Base-by-base conservation (phyloP, 2,888 invertebrate genomes). In the Frankliniella fusca region DNA sequence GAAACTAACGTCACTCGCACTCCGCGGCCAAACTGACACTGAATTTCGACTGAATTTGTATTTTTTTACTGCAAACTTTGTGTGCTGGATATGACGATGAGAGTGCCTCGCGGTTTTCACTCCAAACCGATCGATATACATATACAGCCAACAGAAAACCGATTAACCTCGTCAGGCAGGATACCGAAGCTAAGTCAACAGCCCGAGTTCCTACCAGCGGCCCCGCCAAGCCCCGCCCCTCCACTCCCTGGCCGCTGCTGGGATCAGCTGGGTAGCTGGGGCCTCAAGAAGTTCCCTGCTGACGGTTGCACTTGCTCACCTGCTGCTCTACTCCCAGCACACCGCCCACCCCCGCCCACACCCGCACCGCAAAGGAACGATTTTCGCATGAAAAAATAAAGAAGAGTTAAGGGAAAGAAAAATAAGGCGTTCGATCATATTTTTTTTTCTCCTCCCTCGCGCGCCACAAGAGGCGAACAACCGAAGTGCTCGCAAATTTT, bases 381-480 rank as follows among this genome's bases (percentile, higher is more conserved):
- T 38, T 38, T 38, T 38, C 38, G 38, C 38, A 38, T 38, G 38
- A 38, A 38, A 38, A 38, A 5, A 38, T 38, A 38, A 38, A 38
- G 38, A 38, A 38, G 38, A 38, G 38, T 38, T 38, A 38, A 38
- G 38, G 38, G 38, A 38, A 38, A 38, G 38, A 38, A 38, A 38
- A 38, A 38, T 38, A 38, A 38, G 38, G 38, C 38, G 38, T 38
- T 38, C 38, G 38, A 38, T 54, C 20, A 54, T 54, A 54, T 12
- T 54, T 54, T 54, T 54, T 15, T 18, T 18, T 54, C 18, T 7
- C 54, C 18, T 54, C 38, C 20, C 20, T 54, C 20, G 15, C 0
- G 80, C 28, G 50, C 28, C 76, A 8, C 76, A 79, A n/a, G 80
- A 80, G 82, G 23, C 10, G 49, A 70, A 82, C 50, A 82, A 49